Base-by-base conservation (phyloP, 2,888 invertebrate species). In the Escarpia spicata region DNA sequence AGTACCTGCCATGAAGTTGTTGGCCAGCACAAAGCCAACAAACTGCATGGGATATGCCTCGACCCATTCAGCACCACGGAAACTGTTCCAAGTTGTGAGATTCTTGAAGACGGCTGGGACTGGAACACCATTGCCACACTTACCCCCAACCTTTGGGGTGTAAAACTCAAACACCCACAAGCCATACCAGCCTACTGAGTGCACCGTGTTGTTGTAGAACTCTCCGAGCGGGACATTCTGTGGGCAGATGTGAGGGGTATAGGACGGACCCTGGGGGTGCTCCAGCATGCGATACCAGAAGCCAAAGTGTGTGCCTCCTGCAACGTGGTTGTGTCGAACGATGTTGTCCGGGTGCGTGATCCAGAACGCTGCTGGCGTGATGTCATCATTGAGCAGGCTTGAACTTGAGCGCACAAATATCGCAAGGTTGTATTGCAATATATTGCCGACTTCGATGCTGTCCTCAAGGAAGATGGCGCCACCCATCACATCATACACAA, bases 31-130 rank as follows among this genome's bases (percentile, higher is more conserved):
- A 90, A 94, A 93, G 90, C 93, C 92, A 52, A 91, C 90, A 43
- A 94, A 93, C 92, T 94, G 93, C 37, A 94, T 19, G 37, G 93
- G 92, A 19, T 93, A 92, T 19, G 92, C 92, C 75, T 93, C 92
- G 31, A 94, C 94, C 92, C 92, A 94, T 93, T 94, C 94, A 3
- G 92, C 90, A 10, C 96, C 96, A 92, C 96, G 96, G 45, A 95
- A 95, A 93, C 95, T 95, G 92, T 94, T 93, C 95, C 95, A 95
- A 3, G 95, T 93, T 8, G 93, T 93, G 60, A 95, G 92, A 12
- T 60, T 58, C 12, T 93, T 31, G 91, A 94, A 95, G 43, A 92
- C 92, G 15, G 95, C 95, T 12, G 94, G 94, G 2, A 52, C 90
- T 6, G 93, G 92, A 0, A 43, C 91, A 43, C 75, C 91, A 10